A percentile compares a stretch with the other conserved stretches of the same genome.
phyloP scores from a whole-genome alignment of 2,113 vertebrate species.

The Lamprotornis superbus region DNA sequence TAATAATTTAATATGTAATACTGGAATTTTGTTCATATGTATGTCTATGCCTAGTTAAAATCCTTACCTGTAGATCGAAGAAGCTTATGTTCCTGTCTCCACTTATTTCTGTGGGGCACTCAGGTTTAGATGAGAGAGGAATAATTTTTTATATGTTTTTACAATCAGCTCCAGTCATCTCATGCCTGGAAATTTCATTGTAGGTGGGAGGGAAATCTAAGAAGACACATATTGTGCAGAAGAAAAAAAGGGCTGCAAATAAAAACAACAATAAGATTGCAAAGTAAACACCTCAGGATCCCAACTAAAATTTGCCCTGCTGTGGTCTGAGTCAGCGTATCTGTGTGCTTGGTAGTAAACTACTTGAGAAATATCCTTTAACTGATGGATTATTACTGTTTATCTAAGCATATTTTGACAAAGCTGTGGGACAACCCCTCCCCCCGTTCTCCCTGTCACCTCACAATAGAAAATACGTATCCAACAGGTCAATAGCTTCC shows the following conservation, averaged over 20 bases:
- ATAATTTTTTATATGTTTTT: rapidly evolving
- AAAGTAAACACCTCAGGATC: not conserved
- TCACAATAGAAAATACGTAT: rapidly evolving
- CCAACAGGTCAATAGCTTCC: not conserved
- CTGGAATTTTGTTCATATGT: not conserved
- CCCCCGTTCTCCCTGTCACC: not conserved
- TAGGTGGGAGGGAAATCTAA: not conserved
- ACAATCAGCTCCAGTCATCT: not conserved
- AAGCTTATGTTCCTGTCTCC: not conserved
- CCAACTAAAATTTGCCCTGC: not conserved
- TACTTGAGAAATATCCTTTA: not conserved
- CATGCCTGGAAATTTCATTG: not conserved
- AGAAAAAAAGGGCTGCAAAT: not conserved
- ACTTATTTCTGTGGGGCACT: not conserved
- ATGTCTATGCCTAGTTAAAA: not conserved
- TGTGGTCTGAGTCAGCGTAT: not conserved
- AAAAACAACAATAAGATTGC: not conserved
- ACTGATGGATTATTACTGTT: not conserved
- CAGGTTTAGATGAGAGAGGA: not conserved
- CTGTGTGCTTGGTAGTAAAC: not conserved
- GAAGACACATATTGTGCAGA: not conserved
- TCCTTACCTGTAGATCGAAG: not conserved
- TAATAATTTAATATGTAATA: not conserved
- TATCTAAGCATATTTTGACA: not conserved
- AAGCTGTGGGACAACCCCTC: not conserved